phyloP scores from a whole-genome alignment of 2,888 invertebrate species.

The Trachelus iudaicus region DNA sequence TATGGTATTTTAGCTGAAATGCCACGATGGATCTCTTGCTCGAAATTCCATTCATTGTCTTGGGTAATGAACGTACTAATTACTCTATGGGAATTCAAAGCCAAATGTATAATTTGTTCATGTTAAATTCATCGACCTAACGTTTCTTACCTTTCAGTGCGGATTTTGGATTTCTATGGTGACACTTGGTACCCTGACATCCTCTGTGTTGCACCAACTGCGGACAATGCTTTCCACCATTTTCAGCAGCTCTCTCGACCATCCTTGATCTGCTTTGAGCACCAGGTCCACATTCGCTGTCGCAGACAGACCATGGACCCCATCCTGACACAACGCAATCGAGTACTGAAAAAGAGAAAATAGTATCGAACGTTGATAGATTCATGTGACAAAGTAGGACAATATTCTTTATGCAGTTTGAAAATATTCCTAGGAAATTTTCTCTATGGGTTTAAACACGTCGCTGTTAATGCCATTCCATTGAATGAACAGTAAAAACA shows the following conservation, averaged over 20 bases:
- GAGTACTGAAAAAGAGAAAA: slow-evolving; percentile 73
- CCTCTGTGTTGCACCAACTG: slow-evolving; percentile 82
- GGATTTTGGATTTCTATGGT: slow-evolving; percentile 75
- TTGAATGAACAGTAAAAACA: neutral
- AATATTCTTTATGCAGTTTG: neutral
- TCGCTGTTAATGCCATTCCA: neutral
- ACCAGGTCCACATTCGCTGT: slow-evolving; percentile 85
- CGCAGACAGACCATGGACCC: slow-evolving; percentile 86
- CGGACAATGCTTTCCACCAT: slow-evolving; percentile 86
- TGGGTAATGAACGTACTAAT: neutral
- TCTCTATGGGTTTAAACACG: neutral
- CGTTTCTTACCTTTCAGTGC: slow-evolving; percentile 76
- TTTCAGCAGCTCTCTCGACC: slow-evolving; percentile 77
- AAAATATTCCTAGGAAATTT: neutral
- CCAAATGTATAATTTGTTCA: neutral
- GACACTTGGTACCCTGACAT: slow-evolving; percentile 83
- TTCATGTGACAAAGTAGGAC: neutral
- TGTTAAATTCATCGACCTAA: neutral
- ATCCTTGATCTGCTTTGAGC: slow-evolving; percentile 80
- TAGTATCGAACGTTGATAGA: neutral
- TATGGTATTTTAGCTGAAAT: neutral
- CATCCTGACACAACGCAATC: slow-evolving; percentile 89
- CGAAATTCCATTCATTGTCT: neutral
- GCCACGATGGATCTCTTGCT: neutral
- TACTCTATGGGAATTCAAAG: neutral